Conservation (phyloP, 2,113 vertebrate genomes). For the Micronisus gabar region DNA sequence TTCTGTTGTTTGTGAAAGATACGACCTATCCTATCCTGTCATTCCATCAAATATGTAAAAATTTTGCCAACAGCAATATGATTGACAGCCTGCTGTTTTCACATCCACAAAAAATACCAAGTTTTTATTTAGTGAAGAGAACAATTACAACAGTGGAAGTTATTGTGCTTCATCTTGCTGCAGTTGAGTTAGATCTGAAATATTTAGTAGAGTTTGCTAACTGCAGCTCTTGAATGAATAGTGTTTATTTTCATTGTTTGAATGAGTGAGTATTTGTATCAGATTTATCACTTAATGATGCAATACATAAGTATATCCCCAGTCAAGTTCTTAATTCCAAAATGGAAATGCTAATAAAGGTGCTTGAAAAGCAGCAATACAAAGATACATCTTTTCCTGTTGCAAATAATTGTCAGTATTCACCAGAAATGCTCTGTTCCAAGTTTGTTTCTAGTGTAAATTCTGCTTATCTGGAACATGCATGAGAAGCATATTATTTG, state of each 20-base stretch:
- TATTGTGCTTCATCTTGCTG: background rate
- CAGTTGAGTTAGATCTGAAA: background rate
- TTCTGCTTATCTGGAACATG: background rate
- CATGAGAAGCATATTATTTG: background rate
- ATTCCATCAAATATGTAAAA: background rate
- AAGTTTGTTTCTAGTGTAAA: background rate
- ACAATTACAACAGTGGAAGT: background rate
- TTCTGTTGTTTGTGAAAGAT: background rate
- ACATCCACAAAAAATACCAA: background rate
- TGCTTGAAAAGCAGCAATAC: background rate
- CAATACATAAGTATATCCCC: background rate
- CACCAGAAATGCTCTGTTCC: background rate
- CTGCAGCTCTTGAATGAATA: background rate
- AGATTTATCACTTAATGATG: background rate
- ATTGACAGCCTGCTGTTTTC: background rate
- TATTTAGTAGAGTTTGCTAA: background rate
- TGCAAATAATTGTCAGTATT: background rate
- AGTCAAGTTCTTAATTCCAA: background rate
- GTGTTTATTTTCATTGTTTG: background rate
- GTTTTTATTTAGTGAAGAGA: background rate
- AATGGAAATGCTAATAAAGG: background rate
- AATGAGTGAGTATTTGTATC: background rate
- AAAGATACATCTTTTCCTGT: background rate
- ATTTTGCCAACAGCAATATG: background rate
- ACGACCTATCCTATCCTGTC: background rate